Percentiles rank a stretch among this genome's conserved stretches.
Evolutionary conservation across 2,797 vertebrate genomes (phyloP).

Genomic region (Anguilla obscura): DNA sequence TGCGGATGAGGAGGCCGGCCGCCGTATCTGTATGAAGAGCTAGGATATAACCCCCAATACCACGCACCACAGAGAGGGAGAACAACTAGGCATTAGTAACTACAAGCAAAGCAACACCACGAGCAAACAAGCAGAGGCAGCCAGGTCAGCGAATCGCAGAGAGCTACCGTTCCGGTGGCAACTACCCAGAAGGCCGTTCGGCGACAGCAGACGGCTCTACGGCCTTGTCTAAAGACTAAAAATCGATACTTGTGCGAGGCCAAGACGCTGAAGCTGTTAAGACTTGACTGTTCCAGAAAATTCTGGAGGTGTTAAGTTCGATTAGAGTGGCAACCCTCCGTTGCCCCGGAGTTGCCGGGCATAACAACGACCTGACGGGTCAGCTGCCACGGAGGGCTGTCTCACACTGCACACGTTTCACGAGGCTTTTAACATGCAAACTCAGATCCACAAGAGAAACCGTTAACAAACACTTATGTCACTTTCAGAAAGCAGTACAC

Average conservation of each 20-base stretch:
- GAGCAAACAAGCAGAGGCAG: constrained; percentile 38
- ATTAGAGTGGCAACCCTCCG: neutral
- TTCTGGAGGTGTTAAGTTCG: neutral
- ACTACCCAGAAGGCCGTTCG: constrained; percentile 6
- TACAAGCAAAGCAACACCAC: constrained; percentile 70
- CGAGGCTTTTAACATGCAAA: constrained; percentile 20
- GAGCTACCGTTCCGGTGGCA: constrained; percentile 35
- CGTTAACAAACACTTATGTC: neutral
- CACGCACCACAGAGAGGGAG: constrained; percentile 86
- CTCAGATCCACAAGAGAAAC: neutral
- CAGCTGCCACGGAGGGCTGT: constrained; percentile 5
- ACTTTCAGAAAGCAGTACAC: neutral
- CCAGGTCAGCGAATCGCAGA: constrained; percentile 34
- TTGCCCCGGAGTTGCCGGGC: neutral
- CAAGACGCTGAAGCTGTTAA: neutral
- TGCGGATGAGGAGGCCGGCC: constrained; percentile 91
- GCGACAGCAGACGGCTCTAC: neutral
- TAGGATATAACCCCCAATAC: constrained; percentile 86
- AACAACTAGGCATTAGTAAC: constrained; percentile 86
- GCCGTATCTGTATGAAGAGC: constrained; percentile 98
- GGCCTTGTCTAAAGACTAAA: neutral
- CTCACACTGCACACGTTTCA: constrained; percentile 16
- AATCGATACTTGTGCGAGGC: neutral
- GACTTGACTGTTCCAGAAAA: neutral
- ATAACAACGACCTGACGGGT: neutral